Conservation (phyloP, 2,797 vertebrate species). For the Phataginus tricuspis region DNA sequence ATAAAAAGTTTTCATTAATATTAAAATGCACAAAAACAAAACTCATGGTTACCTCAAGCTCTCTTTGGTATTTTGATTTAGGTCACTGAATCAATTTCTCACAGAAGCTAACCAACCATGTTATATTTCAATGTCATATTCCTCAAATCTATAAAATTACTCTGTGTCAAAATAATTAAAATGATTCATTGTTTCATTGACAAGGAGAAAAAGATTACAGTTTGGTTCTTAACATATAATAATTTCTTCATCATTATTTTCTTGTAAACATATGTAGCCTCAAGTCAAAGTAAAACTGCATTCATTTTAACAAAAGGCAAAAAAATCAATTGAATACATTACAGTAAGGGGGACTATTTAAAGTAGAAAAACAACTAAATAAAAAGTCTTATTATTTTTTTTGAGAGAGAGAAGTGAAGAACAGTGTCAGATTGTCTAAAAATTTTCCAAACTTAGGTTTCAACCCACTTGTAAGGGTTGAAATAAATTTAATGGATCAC, state of each 20-base stretch:
- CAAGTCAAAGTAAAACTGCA: background rate
- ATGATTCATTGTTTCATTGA: background rate
- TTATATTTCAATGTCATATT: background rate
- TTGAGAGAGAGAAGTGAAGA: background rate
- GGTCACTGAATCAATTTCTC: background rate
- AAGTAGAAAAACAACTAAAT: background rate
- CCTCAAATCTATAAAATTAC: background rate
- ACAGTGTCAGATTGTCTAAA: background rate
- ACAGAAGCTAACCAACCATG: background rate
- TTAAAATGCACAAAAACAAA: background rate
- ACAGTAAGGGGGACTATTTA: background rate
- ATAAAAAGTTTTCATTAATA: background rate
- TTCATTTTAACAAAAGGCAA: background rate
- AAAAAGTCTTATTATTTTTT: background rate
- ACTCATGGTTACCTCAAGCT: background rate
- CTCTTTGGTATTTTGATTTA: background rate
- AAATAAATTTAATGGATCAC: background rate
- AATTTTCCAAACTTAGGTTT: background rate
- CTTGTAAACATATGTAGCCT: background rate
- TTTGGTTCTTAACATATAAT: background rate
- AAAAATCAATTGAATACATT: background rate
- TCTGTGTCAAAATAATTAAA: slow-evolving; percentile 30
- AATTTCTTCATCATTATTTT: background rate
- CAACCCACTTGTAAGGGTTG: background rate
- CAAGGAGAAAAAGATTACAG: background rate